A percentile compares a stretch with the other conserved stretches of the same genome.
Evolutionary conservation across 37 sponge, comb jelly and placozoan genomes (phyloP).

Genomic region (Geodia barretti): DNA sequence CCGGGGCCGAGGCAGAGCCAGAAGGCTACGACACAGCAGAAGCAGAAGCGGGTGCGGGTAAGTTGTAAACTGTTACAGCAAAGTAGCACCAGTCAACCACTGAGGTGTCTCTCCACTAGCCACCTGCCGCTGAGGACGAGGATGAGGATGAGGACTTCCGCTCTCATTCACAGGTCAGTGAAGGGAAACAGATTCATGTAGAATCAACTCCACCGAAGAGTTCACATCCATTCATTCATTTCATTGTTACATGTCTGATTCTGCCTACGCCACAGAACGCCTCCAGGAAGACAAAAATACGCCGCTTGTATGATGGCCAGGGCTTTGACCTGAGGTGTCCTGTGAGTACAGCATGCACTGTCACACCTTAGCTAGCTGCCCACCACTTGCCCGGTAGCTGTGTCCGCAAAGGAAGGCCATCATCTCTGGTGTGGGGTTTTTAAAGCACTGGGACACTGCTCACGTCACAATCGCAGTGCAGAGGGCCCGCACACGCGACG

Average conservation of each 20-base stretch:
- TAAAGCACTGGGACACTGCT: background rate
- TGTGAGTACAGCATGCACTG: background rate
- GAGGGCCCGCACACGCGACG: background rate
- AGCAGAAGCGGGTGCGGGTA: no score
- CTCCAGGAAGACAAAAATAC: background rate
- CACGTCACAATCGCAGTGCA: background rate
- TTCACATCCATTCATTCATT: no score
- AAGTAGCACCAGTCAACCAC: no score
- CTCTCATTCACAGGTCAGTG: no score
- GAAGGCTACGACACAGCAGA: no score
- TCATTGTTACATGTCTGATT: background rate
- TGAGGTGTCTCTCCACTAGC: no score
- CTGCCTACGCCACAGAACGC: background rate
- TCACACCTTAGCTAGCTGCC: background rate
- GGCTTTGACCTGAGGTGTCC: background rate
- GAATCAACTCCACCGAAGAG: no score
- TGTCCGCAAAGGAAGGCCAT: background rate
- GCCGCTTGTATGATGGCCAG: background rate
- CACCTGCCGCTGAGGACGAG: no score
- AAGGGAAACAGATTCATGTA: no score
- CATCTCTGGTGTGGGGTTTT: background rate
- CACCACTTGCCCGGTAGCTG: background rate
- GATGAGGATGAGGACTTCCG: no score
- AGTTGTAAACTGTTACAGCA: no score
- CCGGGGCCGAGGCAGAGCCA: no score